phyloP scores from a whole-genome alignment of 2,113 vertebrate species.

The Natator depressus region DNA sequence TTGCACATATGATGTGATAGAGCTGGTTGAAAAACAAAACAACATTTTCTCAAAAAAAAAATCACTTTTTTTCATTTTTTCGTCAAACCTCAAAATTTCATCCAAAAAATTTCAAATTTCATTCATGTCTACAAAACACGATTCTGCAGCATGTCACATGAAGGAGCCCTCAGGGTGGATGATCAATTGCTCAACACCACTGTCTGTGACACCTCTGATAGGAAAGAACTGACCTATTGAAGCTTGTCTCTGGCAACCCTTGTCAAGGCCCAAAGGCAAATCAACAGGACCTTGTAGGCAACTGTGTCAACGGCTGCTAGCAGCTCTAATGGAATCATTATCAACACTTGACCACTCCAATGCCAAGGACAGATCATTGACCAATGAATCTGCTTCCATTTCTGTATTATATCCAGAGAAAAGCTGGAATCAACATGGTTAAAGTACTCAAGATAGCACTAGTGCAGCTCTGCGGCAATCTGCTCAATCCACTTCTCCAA shows the following conservation, averaged over 20 bases:
- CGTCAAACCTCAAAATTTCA: neutral
- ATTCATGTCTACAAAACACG: neutral
- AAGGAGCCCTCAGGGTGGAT: neutral
- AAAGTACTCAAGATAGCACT: neutral
- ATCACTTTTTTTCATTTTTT: neutral
- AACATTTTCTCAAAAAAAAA: neutral
- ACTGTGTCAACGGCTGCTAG: neutral
- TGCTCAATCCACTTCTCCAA: conserved; percentile 14
- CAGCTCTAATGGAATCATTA: neutral
- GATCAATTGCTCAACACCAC: neutral
- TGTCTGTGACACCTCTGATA: neutral
- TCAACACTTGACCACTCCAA: neutral
- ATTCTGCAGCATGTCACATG: neutral
- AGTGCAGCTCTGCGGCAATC: neutral
- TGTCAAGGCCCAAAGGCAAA: neutral
- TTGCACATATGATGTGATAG: neutral
- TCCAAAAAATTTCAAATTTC: neutral
- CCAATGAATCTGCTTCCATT: neutral
- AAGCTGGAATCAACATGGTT: neutral
- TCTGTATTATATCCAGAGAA: neutral
- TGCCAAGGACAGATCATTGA: neutral
- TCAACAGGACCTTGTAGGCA: neutral
- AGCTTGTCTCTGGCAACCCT: neutral
- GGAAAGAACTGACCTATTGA: neutral
- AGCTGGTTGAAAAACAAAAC: neutral